phyloP scores from a whole-genome alignment of 2,113 vertebrate species.

The Craseonycteris thonglongyai region DNA sequence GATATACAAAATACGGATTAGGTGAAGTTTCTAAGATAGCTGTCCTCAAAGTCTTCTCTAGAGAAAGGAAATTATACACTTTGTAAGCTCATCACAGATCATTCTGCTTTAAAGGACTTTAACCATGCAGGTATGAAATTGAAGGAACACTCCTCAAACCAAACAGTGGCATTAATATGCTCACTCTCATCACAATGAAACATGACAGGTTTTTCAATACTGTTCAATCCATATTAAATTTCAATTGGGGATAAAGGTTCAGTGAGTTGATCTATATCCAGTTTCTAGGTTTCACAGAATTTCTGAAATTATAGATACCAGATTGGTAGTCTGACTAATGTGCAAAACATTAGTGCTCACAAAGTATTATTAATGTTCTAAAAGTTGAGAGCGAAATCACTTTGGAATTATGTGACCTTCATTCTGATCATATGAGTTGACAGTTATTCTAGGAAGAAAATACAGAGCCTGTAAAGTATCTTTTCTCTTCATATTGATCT shows the following conservation, averaged over 20 bases:
- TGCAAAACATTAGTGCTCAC: conserved; percentile 8
- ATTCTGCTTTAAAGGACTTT: conserved; percentile 26
- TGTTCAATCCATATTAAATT: conserved; percentile 54
- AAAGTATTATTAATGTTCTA: conserved; percentile 45
- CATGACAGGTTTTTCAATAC: conserved; percentile 27
- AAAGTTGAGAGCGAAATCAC: conserved; percentile 42
- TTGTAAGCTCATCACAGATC: background rate
- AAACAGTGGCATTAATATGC: conserved; percentile 47
- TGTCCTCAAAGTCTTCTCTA: background rate
- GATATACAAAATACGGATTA: background rate
- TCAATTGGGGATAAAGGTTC: conserved; percentile 53
- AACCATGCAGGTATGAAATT: conserved; percentile 27
- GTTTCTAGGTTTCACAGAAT: conserved; percentile 51
- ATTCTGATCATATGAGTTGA: conserved; percentile 48
- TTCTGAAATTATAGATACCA: conserved; percentile 44
- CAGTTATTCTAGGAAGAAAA: conserved; percentile 63
- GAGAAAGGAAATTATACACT: background rate
- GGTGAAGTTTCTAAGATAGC: conserved; percentile 11
- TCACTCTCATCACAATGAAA: conserved; percentile 45
- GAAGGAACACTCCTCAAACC: conserved; percentile 23
- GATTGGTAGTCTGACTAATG: conserved; percentile 39
- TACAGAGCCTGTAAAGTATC: conserved; percentile 33
- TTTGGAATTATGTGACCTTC: conserved; percentile 54
- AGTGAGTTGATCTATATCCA: conserved; percentile 58
- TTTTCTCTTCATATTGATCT: conserved; percentile 76